Base-by-base conservation (phyloP, 1,140 invertebrate species). In the Paralvinella palmiformis region DNA sequence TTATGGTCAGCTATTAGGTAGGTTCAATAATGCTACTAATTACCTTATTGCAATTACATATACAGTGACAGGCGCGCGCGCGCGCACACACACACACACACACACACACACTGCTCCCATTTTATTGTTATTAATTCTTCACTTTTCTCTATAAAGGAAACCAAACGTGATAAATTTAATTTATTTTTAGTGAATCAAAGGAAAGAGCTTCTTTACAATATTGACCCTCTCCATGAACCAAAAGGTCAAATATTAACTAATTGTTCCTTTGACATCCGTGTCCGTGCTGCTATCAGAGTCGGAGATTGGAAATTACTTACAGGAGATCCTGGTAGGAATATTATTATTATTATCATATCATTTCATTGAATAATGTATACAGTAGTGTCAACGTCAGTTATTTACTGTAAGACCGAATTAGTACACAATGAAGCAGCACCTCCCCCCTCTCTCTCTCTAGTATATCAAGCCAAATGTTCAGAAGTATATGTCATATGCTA, bases 1-100 rank as follows among this genome's bases (percentile, higher is more conserved):
- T 72, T 75, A 32, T 76, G 75, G 73, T 52, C 57, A 44, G 72
- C 71, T 15, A 73, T 78, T 10, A 76, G 69, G 75, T 75, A 57
- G 37, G 66, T 32, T 22, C 2, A 27, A 32, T 1, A 27, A 15
- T 17, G 13, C 50, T n/a, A 53, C 10, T 41, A n/a, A 41, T 10
- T 13, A 41, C 10, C 37, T 41, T 41, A 10, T 15, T 29, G 7
- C 24, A 15, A 17, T 10, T 53, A 10, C 24, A n/a, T 1, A 44
- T 13, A n/a, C n/a, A 15, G n/a, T 13, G 13, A 15, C 37, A 44
- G 37, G 37, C 37, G n/a, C 13, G 13, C 37, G 37, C n/a, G 37
- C 37, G 13, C 13, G 37, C n/a, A 15, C n/a, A n/a, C 13, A 44
- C 37, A 44, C 13, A 15, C 37, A 44, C 37, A 44, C 13, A 13